phyloP scores from a whole-genome alignment of 2,797 vertebrate genomes.

The Emys orbicularis region DNA sequence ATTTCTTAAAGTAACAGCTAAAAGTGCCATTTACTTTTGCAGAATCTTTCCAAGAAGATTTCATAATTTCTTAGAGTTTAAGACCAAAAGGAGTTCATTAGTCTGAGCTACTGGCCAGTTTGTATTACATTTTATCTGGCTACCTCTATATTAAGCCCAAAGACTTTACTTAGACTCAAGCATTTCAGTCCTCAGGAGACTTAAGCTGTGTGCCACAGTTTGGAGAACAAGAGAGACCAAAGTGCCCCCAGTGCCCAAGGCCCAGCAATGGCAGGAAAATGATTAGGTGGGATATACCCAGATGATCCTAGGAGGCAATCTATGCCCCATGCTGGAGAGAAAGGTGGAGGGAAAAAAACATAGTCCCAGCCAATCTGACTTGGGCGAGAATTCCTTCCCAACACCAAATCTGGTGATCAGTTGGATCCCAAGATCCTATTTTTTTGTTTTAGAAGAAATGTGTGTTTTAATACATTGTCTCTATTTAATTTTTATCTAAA shows the following conservation, averaged over 20 bases:
- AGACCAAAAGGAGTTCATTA: neutral
- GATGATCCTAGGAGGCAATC: neutral
- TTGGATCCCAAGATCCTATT: too few species aligned
- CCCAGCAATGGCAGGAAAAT: neutral
- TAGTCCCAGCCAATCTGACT: neutral
- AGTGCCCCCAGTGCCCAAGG: neutral
- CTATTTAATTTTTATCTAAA: slow-evolving; percentile 5
- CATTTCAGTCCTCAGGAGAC: neutral
- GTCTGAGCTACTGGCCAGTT: neutral
- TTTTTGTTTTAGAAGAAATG: neutral
- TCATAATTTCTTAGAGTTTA: neutral
- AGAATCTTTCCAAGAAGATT: neutral
- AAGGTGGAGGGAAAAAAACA: neutral
- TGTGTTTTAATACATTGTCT: neutral
- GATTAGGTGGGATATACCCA: neutral
- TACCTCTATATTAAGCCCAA: neutral
- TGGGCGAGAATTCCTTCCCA: neutral
- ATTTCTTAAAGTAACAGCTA: neutral
- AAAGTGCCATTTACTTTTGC: neutral
- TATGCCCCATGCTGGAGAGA: neutral
- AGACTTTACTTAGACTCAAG: neutral
- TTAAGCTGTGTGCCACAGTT: too few species aligned
- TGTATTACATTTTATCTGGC: neutral
- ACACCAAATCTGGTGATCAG: neutral
- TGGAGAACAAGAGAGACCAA: neutral